Base-by-base conservation (phyloP, 2,113 vertebrate species). In the Boulengeromyrus knoepffleri region DNA sequence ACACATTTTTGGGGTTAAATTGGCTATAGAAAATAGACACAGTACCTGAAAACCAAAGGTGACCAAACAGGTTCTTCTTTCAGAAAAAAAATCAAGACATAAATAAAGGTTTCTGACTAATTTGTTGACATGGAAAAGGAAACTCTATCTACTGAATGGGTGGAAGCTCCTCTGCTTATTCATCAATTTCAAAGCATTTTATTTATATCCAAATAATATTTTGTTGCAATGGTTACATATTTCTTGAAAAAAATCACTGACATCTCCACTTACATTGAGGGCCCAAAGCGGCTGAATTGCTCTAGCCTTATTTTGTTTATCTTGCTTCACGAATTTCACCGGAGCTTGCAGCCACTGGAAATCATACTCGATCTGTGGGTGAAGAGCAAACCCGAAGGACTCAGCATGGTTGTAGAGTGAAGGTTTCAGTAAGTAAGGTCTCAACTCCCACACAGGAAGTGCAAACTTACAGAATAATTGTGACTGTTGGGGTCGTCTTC, bases 301-400 rank as follows among this genome's bases (percentile, higher is more conserved):
- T 62, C 93, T 85, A 3, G 93, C 86, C 93, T 93, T 92, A 36
- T 39, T 91, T 3, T 90, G 91, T 39, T 92, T 88, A 19, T n/a
- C 0, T 9, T 94, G 92, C 92, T 90, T 95, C 42, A 93, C 94
- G 70, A 95, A 92, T 17, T 92, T 92, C 89, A 96, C 90, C 5
- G 97, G 97, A 92, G 96, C 95, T 27, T 97, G 97, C 88, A 98
- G 96, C 93, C 97, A 98, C 46, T 89, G 94, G 94, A 98, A 98
- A 93, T 96, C 96, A 91, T 97, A 97, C 89, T 97, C 95, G 47
- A 97, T 94, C 97, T 98, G 91, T 90, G 74, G 93, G 74, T 87
- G 27, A 50, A 49, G 77, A 39, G 80, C 88, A 17, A 70, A 15
- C 1, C 5, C 47, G 0, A 88, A 87, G 49, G 49, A 36, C 36